Evolutionary conservation across 2,113 vertebrate species (phyloP), one percentile per base, ranked within the genome.

Genomic region (Rissa tridactyla): DNA sequence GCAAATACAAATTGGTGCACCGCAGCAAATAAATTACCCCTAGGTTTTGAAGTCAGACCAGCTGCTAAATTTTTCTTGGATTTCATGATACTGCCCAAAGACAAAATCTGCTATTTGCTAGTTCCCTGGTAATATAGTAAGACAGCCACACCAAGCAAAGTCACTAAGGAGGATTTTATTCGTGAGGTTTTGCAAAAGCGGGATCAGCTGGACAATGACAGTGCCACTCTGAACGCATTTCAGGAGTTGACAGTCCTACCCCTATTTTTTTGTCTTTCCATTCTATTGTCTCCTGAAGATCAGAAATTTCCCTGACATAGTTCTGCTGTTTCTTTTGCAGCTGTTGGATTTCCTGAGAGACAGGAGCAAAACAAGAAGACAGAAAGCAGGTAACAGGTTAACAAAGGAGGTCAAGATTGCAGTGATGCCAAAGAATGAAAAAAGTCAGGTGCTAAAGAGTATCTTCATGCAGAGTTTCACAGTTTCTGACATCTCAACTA

Each of bases 211-310:
- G 62, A 54, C 22, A 79, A 61, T 5, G 15, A 51, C 54, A 62
- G 42, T 7, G 38, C 49, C 90, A 82, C 11, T 22, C 3, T 10
- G 78, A 65, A 51, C 25, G 61, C 34, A 32, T 9, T 82, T 47
- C 32, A 64, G 51, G 52, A 93, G 78, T 17, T 75, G 26, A 83
- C 16, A 95, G 61, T 92, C 98, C 98, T 99, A 98, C 98, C 98
- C 98, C 98, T 98, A 98, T 99, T 98, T 99, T 99, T 98, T 99
- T 99, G 97, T 99, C 99, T 97, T 99, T 99, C 99, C 99, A 99
- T 75, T 99, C 99, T 98, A 99, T 98, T 38, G 99, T 99, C 90
- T 99, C 99, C 98, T 99, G 99, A 82, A 99, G 98, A 91, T 99
- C 99, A 90, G 98, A 97, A 69, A 99, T 98, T 96, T 99, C 99